Conservation (phyloP, 2,797 vertebrate species). For the Chelonia mydas region DNA sequence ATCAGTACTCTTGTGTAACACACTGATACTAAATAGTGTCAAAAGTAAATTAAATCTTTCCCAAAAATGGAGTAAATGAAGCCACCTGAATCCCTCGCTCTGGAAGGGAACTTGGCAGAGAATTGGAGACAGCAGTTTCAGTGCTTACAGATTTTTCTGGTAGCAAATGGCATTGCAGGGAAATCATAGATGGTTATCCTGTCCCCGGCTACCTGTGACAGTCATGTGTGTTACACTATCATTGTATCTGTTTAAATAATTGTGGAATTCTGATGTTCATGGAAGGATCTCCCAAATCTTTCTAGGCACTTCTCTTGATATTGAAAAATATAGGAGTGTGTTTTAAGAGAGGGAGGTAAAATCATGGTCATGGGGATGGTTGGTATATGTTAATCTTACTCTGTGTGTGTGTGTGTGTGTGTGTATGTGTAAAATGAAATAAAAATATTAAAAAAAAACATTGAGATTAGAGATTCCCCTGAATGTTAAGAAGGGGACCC, state of each 20-base stretch:
- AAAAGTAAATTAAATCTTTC: slow-evolving; percentile 11
- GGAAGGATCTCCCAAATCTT: background rate
- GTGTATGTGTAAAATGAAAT: background rate
- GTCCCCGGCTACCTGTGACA: background rate
- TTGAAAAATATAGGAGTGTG: background rate
- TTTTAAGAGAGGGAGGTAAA: background rate
- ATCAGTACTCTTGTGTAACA: background rate
- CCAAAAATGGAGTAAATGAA: background rate
- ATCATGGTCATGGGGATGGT: background rate
- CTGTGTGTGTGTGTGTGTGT: background rate
- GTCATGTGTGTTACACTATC: background rate
- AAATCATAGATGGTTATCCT: background rate
- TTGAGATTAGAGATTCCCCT: background rate
- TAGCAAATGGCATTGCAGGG: background rate
- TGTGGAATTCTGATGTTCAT: background rate
- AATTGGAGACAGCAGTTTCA: background rate
- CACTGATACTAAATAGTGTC: background rate
- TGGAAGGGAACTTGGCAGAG: background rate
- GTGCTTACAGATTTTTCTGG: background rate
- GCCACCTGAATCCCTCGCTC: background rate
- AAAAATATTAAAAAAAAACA: slow-evolving; percentile 1
- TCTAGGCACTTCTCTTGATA: background rate
- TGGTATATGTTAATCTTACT: background rate
- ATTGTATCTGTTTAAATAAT: background rate
- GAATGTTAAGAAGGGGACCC: background rate